A percentile compares a stretch with the other conserved stretches of the same genome.
Conservation (phyloP, 2,113 vertebrate genomes). For the Apistogramma diplotaenia region DNA sequence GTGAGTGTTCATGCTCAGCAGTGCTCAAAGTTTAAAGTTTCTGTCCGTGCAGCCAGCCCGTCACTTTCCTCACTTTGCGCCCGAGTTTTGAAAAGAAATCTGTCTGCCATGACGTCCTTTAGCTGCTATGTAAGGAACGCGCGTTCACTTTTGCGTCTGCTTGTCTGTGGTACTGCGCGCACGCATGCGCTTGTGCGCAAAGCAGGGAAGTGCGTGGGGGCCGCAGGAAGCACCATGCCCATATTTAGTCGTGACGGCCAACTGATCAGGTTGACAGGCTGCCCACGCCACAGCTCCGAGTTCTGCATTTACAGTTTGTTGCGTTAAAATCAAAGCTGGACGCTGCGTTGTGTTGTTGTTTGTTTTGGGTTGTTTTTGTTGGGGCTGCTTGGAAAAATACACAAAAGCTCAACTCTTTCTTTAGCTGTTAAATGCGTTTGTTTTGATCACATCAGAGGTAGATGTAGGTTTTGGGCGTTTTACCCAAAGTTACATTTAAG, state of each 20-base stretch:
- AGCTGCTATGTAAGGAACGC: constrained; percentile 62
- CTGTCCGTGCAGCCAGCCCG: neutral
- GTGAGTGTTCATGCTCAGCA: too few species aligned
- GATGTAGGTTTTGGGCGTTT: neutral
- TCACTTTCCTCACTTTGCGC: neutral
- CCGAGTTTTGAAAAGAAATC: constrained; percentile 30
- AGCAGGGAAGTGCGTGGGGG: constrained; percentile 30
- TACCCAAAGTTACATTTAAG: neutral
- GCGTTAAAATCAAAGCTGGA: neutral
- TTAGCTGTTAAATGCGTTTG: neutral
- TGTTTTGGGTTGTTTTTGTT: neutral
- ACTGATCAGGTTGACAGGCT: constrained; percentile 14
- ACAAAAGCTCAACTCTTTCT: neutral
- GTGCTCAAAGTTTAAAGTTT: too few species aligned
- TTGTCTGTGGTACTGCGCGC: neutral
- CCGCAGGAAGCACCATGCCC: constrained; percentile 55
- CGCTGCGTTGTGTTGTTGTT: neutral
- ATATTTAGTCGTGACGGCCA: constrained; percentile 50
- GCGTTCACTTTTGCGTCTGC: constrained; percentile 4
- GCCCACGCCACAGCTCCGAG: neutral
- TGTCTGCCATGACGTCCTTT: constrained; percentile 50
- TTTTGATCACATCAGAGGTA: neutral
- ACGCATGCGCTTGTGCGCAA: neutral
- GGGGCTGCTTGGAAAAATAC: neutral
- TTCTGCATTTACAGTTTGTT: neutral